Percentiles rank a stretch among this genome's conserved stretches.
phyloP scores from a whole-genome alignment of 1,140 invertebrate genomes.

The Drosophila miranda region DNA sequence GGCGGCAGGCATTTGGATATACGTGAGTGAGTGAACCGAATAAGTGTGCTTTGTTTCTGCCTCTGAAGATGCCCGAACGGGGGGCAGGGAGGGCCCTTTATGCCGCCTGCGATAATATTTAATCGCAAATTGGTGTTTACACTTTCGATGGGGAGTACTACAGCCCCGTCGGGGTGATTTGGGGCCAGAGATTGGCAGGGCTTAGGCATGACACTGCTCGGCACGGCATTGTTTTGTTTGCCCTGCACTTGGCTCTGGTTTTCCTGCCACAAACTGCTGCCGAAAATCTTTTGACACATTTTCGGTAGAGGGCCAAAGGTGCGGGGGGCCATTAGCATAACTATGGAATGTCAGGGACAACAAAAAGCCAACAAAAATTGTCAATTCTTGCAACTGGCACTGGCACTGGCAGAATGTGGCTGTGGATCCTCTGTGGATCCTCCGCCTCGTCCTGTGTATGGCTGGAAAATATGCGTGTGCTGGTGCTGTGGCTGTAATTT shows the following conservation, averaged over 20 bases:
- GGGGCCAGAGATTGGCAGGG: neutral
- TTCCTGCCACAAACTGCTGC: conserved; percentile 19
- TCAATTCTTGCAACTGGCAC: conserved; percentile 19
- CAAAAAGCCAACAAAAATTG: conserved; percentile 23
- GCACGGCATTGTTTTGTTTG: conserved; percentile 32
- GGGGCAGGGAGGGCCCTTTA: neutral
- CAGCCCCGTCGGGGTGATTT: neutral
- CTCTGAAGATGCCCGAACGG: neutral
- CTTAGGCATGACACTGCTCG: neutral
- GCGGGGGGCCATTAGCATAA: conserved; percentile 46
- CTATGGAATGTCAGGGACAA: conserved; percentile 36
- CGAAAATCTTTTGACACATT: conserved; percentile 30
- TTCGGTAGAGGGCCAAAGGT: conserved; percentile 12
- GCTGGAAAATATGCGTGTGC: conserved; percentile 61
- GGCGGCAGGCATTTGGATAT: conserved; percentile 24
- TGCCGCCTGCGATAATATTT: conserved; percentile 50
- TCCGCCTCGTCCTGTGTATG: neutral
- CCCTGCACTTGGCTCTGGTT: conserved; percentile 29
- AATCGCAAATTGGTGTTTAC: conserved; percentile 64
- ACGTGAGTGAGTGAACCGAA: conserved; percentile 55
- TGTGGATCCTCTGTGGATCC: conserved; percentile 21
- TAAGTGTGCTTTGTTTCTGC: conserved; percentile 54
- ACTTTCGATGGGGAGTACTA: conserved; percentile 24
- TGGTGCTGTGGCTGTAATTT: conserved; percentile 62
- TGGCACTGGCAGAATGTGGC: conserved; percentile 24